Base-by-base conservation (phyloP, 2,113 vertebrate species). In the Ramphastos sulfuratus region DNA sequence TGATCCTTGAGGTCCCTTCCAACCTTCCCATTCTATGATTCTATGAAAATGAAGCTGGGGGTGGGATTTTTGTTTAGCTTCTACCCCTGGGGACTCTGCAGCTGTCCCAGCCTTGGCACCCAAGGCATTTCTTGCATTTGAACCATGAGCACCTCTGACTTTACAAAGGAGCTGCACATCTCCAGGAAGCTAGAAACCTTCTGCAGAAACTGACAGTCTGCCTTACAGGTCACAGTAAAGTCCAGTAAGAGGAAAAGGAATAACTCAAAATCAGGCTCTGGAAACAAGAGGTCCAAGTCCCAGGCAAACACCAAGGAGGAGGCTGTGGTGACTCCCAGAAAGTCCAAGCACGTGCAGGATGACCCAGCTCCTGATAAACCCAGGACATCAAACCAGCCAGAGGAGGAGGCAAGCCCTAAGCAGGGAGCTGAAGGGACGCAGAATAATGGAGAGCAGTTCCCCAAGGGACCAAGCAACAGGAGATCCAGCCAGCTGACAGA, bases 161-260 rank as follows among this genome's bases (percentile, higher is more conserved):
- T 80, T 82, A 24, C 3, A 89, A 94, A 84, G 58, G 46, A 71
- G 37, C 48, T 80, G 72, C 67, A 37, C 13, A 10, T 60, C 64
- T 67, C 0, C 0, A 54, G 44, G n/a, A 92, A 67, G 46, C 33
- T 66, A 71, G 86, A 87, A 91, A 35, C 67, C 73, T 84, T 60
- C 54, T 72, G 55, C 70, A 69, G 65, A 80, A 76, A 84, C 66
- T 86, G 50, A 64, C 59, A 71, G 8, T 13, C 1, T 92, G 7
- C 64, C 56, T 87, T 75, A 7, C 1, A 97, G 97, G 95, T 94
- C 52, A 75, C 82, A 2, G 60, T 87, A 76, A 87, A 55, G 3
- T 72, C 92, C 77, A 82, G 89, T 85, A 97, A 97, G 82, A 97
- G 96, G 89, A 97, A 95, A 92, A 94, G 95, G 73, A 92, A 79